A percentile compares a stretch with the other conserved stretches of the same genome.
Conservation (phyloP, 1,140 invertebrate genomes). For the Apis florea region DNA sequence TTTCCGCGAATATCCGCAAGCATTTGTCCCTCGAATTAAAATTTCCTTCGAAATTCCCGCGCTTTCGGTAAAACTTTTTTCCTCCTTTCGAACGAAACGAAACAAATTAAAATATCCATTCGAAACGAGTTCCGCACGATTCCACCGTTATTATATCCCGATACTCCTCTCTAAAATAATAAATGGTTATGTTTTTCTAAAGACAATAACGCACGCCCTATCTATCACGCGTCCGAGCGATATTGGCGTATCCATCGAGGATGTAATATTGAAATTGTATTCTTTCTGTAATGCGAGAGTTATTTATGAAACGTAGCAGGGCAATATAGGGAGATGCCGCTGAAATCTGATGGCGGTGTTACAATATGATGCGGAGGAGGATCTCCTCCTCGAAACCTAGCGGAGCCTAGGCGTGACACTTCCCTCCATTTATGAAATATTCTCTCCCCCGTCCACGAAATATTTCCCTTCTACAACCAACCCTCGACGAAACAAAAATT, state of each 20-base stretch:
- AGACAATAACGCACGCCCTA: constrained; percentile 78
- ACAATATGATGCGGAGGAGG: constrained; percentile 71
- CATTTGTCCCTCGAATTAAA: constrained; percentile 50
- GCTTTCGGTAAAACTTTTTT: neutral
- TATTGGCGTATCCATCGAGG: constrained; percentile 76
- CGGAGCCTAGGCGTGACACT: constrained; percentile 29
- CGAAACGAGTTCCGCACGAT: constrained; percentile 2
- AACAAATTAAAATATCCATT: neutral
- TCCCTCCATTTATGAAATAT: constrained; percentile 17
- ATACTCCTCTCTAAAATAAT: constrained; percentile 77
- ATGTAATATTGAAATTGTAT: constrained; percentile 79
- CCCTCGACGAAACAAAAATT: too few species aligned
- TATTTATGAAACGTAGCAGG: constrained; percentile 77
- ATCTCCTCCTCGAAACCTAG: constrained; percentile 59
- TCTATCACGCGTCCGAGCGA: constrained; percentile 78
- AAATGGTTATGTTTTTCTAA: constrained; percentile 80
- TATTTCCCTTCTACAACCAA: too few species aligned
- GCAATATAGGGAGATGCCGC: constrained; percentile 68
- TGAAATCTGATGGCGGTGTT: constrained; percentile 64
- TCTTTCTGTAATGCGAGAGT: constrained; percentile 75
- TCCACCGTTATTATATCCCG: constrained; percentile 66
- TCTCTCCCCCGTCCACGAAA: too few species aligned
- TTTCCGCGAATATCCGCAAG: constrained; percentile 60
- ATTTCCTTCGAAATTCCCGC: constrained; percentile 15
- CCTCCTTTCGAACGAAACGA: neutral